Evolutionary conservation across 2,797 vertebrate species (phyloP).

Genomic region (Lacerta bilineata): DNA sequence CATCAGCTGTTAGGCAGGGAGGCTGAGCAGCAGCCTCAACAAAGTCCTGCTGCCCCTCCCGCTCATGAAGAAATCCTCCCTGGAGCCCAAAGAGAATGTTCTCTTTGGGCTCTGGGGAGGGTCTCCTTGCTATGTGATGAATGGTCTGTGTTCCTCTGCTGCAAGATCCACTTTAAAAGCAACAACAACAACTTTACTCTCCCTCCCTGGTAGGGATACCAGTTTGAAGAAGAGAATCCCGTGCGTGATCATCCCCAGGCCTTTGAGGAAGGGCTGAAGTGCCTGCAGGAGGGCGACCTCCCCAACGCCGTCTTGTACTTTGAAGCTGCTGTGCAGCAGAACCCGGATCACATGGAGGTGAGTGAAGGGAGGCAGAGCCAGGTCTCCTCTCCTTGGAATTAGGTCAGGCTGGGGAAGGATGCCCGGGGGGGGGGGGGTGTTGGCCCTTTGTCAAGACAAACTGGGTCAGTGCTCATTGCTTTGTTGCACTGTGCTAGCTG

Average conservation of each 20-base stretch:
- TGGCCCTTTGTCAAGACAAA: too few species aligned
- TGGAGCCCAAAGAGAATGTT: too few species aligned
- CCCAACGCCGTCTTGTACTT: slow-evolving; percentile 96
- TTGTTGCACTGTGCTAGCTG: too few species aligned
- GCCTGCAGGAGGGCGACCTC: slow-evolving; percentile 93
- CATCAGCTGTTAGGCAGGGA: too few species aligned
- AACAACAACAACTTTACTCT: background rate
- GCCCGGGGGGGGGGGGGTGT: too few species aligned
- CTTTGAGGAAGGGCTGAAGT: slow-evolving; percentile 91
- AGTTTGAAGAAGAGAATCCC: slow-evolving; percentile 97
- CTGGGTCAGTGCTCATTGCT: too few species aligned
- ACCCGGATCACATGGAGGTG: slow-evolving; percentile 95
- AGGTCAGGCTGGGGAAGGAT: background rate
- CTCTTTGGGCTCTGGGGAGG: too few species aligned
- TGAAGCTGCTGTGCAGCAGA: slow-evolving; percentile 94
- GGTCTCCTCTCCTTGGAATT: background rate
- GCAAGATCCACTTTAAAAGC: background rate
- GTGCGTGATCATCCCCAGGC: slow-evolving; percentile 91
- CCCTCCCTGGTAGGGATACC: slow-evolving; percentile 87
- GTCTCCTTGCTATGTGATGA: too few species aligned
- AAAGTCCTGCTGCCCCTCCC: too few species aligned
- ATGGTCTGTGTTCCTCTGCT: background rate
- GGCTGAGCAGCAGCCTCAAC: too few species aligned
- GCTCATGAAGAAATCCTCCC: too few species aligned
- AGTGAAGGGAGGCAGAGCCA: slow-evolving; percentile 53